Conservation (phyloP, 2,113 vertebrate genomes). For the Orycteropus afer region DNA sequence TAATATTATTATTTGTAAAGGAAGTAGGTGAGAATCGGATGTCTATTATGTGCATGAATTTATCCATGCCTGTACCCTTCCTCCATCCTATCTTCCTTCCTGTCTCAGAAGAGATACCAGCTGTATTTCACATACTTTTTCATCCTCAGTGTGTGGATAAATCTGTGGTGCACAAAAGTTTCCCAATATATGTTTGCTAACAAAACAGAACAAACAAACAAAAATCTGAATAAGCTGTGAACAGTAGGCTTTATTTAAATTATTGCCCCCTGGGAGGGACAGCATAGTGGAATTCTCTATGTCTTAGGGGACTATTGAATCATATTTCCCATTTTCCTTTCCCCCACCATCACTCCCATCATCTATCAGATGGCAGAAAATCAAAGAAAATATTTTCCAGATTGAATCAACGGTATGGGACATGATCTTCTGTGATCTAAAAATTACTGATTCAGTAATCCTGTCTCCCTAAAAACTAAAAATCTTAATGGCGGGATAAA, state of each 20-base stretch:
- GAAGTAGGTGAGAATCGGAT: background rate
- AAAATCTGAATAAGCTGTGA: background rate
- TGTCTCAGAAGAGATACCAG: background rate
- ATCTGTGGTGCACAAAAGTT: background rate
- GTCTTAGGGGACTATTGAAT: background rate
- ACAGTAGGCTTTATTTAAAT: background rate
- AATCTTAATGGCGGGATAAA: background rate
- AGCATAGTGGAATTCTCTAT: background rate
- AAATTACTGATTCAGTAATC: background rate
- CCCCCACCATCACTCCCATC: rapidly evolving
- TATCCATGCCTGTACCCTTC: rapidly evolving
- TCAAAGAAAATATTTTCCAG: background rate
- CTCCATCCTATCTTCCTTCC: background rate
- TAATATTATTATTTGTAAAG: background rate
- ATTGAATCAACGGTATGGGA: background rate
- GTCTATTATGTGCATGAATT: background rate
- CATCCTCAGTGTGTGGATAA: background rate
- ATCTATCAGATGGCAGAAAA: background rate
- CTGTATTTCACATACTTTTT: background rate
- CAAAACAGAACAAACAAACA: background rate
- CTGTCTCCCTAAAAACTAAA: background rate
- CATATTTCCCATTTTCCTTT: background rate
- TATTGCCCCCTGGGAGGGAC: background rate
- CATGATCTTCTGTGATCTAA: background rate
- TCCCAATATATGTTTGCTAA: background rate